These are phyloP conservation scores for Apeltes quadracus DNA, from an alignment of 2,113 vertebrate species.

Conservation along the genomic window DNA sequence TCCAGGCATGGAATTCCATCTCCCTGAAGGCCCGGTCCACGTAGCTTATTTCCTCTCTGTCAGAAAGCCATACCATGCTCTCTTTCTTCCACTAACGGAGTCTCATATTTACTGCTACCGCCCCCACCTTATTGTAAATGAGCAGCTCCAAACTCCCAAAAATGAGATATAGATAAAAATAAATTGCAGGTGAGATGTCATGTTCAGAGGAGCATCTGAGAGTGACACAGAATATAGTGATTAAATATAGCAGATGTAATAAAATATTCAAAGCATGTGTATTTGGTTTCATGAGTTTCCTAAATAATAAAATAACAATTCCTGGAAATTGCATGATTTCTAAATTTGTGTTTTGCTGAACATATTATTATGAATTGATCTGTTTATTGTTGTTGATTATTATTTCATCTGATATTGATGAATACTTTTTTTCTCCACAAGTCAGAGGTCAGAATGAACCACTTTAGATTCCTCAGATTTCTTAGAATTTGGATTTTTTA, in stretches of 20 bases:
- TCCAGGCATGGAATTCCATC: conserved; percentile 66
- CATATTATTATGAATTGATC: no score
- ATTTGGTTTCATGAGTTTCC: not conserved
- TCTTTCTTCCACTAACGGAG: conserved; percentile 51
- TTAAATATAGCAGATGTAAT: not conserved
- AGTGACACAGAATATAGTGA: not conserved
- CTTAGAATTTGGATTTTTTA: not conserved
- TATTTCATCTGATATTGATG: not conserved
- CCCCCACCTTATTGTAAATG: conserved; percentile 21
- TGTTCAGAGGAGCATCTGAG: not conserved
- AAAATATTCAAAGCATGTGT: not conserved
- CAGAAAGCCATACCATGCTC: conserved; percentile 45
- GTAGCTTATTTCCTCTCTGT: conserved; percentile 71
- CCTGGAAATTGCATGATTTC: not conserved
- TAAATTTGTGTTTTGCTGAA: not conserved
- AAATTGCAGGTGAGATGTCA: conserved; percentile 18
- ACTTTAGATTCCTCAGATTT: not conserved
- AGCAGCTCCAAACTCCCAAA: conserved; percentile 29
- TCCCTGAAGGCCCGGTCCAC: conserved; percentile 54
- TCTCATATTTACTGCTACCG: conserved; percentile 55
- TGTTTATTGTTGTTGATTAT: no score
- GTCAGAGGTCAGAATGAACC: conserved; percentile 5
- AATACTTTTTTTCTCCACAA: not conserved
- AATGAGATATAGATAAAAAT: conserved; percentile 16
- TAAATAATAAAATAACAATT: not conserved